Percentiles rank a stretch among this genome's conserved stretches.
Evolutionary conservation across 2,888 invertebrate genomes (phyloP).

Genomic region (Nymphalis c-album): DNA sequence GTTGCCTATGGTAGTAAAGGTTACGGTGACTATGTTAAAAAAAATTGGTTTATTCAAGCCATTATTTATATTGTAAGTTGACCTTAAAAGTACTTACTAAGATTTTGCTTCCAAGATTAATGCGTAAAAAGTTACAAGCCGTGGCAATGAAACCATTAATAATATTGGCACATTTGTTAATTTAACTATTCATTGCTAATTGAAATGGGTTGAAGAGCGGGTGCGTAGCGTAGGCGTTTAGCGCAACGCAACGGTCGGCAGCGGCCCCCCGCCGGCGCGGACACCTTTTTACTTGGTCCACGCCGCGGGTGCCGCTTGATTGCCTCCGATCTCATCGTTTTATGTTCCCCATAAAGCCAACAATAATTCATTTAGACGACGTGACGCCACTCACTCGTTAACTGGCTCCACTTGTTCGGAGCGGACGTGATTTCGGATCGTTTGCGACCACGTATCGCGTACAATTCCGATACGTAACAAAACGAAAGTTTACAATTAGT

Average conservation of each 20-base stretch:
- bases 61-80: background rate
- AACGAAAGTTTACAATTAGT: slow-evolving; percentile 38
- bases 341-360: slow-evolving; percentile 80
- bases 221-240: slow-evolving; percentile 70
- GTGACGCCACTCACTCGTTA: slow-evolving; percentile 80
- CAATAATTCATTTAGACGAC: slow-evolving; percentile 81
- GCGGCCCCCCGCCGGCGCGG: slow-evolving; percentile 66
- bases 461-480: slow-evolving; percentile 36
- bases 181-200: slow-evolving; percentile 73
- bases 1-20: slow-evolving; percentile 43
- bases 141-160: slow-evolving; percentile 34
- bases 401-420: slow-evolving; percentile 65
- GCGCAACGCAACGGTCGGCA: slow-evolving; percentile 66
- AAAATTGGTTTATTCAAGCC: background rate
- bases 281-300: slow-evolving; percentile 77
- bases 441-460: slow-evolving; percentile 30
- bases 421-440: slow-evolving; percentile 55
- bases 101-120: slow-evolving; percentile 8
- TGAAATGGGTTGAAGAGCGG: slow-evolving; percentile 71
- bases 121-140: slow-evolving; percentile 10
- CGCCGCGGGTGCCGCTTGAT: slow-evolving; percentile 79
- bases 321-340: slow-evolving; percentile 81
- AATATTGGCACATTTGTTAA: slow-evolving; percentile 55
- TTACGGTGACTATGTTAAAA: slow-evolving; percentile 11
- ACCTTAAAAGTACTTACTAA: background rate